phyloP scores from a whole-genome alignment of 1,140 invertebrate species.

The Anagrus nilaparvatae region DNA sequence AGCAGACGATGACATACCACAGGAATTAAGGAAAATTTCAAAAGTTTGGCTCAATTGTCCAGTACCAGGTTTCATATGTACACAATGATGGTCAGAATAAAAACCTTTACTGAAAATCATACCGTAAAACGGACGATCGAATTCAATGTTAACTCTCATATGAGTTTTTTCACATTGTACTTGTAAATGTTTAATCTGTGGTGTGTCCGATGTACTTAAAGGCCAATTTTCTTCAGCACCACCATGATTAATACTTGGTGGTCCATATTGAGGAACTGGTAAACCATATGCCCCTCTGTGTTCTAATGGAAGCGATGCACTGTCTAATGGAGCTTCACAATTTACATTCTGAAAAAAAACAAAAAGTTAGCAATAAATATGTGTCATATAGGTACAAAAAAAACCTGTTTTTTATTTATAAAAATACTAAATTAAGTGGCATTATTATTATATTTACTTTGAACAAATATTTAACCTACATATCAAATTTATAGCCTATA shows the following conservation, averaged over 20 bases:
- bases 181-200: constrained; percentile 83
- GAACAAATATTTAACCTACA: too few species aligned
- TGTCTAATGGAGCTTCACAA: constrained; percentile 67
- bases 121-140: constrained; percentile 89
- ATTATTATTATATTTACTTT: too few species aligned
- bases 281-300: constrained; percentile 66
- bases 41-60: constrained; percentile 84
- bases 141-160: constrained; percentile 90
- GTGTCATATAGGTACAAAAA: too few species aligned
- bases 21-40: constrained; percentile 83
- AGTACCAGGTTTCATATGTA: constrained; percentile 80
- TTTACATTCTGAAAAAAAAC: constrained; percentile 52
- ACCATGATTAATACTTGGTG: constrained; percentile 36
- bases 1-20: constrained; percentile 80
- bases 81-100: constrained; percentile 83
- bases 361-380: too few species aligned
- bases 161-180: constrained; percentile 93
- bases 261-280: constrained; percentile 52
- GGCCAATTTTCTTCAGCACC: constrained; percentile 71
- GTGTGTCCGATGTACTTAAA: constrained; percentile 70
- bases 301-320: constrained; percentile 66
- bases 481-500: too few species aligned
- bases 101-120: constrained; percentile 92
- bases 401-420: too few species aligned
- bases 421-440: too few species aligned